A percentile compares a stretch with the other conserved stretches of the same genome.
phyloP scores from a whole-genome alignment of 2,888 invertebrate genomes.

The Anorthoa munda region DNA sequence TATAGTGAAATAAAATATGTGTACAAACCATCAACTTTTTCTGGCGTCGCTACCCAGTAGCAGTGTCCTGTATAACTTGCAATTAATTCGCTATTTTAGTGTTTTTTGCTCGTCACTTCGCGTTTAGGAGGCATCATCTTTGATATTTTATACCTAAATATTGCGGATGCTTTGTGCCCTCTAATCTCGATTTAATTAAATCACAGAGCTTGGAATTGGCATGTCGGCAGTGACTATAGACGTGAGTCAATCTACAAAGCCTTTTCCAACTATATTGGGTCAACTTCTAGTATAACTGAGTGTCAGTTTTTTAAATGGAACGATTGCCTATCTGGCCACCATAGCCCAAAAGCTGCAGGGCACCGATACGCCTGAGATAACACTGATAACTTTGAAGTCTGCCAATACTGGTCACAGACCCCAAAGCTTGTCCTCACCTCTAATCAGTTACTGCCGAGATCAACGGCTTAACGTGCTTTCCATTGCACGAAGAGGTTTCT shows the following conservation, averaged over 20 bases:
- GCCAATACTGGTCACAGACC: too few relatives aligned
- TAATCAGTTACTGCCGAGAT: too few relatives aligned
- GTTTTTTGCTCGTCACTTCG: slow-evolving; percentile 78
- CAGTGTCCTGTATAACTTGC: slow-evolving; percentile 74
- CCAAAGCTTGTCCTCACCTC: too few relatives aligned
- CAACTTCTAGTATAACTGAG: too few relatives aligned
- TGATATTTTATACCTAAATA: slow-evolving; percentile 72
- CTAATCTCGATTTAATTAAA: slow-evolving; percentile 59
- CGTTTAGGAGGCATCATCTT: slow-evolving; percentile 70
- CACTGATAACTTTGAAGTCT: too few relatives aligned
- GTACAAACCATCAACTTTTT: slow-evolving; percentile 30
- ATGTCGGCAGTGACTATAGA: neutral
- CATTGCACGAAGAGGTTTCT: too few relatives aligned
- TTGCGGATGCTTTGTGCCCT: slow-evolving; percentile 63
- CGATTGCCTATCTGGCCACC: too few relatives aligned
- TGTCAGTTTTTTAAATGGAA: too few relatives aligned
- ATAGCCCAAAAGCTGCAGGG: too few relatives aligned
- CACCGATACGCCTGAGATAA: too few relatives aligned
- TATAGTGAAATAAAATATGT: too few relatives aligned
- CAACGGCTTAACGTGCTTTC: too few relatives aligned
- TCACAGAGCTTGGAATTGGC: neutral
- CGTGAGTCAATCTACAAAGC: neutral
- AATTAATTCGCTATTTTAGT: slow-evolving; percentile 85
- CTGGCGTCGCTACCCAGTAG: slow-evolving; percentile 72
- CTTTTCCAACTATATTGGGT: neutral